phyloP scores from a whole-genome alignment of 2,113 vertebrate species.

The Phyllostomus hastatus region DNA sequence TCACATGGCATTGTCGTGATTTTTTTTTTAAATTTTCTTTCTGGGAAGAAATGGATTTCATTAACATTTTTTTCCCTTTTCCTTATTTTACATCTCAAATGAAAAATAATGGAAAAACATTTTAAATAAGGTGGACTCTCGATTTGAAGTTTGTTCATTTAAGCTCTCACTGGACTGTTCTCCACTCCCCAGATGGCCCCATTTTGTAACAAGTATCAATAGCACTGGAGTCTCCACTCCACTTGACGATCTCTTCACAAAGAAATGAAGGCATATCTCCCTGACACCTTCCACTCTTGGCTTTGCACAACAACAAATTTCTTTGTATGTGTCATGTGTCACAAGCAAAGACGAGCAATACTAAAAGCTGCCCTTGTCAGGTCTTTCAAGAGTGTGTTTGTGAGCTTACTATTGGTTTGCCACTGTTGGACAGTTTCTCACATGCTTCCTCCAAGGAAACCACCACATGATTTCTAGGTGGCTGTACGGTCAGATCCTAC shows the following conservation, averaged over 20 bases:
- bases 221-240: not conserved
- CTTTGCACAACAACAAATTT: not conserved
- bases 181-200: not conserved
- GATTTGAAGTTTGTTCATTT: not conserved
- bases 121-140: not conserved
- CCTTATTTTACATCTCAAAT: constrained; percentile 11
- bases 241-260: not conserved
- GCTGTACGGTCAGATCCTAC: not conserved
- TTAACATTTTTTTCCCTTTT: not conserved
- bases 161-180: not conserved
- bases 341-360: not conserved
- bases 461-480: not conserved
- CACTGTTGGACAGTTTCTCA: not conserved
- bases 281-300: not conserved
- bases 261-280: not conserved
- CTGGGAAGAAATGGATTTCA: constrained; percentile 25
- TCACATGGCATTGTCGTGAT: constrained; percentile 1
- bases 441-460: not conserved
- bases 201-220: not conserved
- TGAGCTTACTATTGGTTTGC: not conserved
- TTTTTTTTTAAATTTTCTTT: constrained; percentile 20
- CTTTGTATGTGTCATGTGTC: not conserved
- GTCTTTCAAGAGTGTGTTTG: not conserved
- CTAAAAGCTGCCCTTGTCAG: not conserved
- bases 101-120: not conserved